Evolutionary conservation across 2,113 vertebrate genomes (phyloP).

Genomic region (Gallinago media): DNA sequence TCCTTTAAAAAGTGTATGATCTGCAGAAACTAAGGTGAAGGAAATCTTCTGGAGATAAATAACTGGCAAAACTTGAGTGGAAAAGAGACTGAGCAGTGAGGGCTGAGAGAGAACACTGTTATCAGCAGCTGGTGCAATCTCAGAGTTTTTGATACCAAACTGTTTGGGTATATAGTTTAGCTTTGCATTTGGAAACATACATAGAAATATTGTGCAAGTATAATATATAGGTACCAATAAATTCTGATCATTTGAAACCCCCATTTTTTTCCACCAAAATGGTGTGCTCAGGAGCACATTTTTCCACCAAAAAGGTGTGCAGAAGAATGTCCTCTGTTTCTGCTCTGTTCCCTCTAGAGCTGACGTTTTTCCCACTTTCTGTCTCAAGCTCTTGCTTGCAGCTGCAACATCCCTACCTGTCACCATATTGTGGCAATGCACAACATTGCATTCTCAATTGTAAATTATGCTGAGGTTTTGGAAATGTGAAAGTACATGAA

Average conservation of each 20-base stretch:
- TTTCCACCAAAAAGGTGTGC: neutral
- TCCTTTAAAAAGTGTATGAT: neutral
- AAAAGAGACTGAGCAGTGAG: neutral
- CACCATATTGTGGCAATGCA: neutral
- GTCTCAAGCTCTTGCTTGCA: neutral
- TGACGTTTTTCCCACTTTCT: neutral
- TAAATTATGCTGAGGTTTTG: slow-evolving; percentile 25
- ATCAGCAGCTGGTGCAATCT: neutral
- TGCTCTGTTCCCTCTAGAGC: neutral
- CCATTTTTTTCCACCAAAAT: neutral
- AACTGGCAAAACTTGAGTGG: neutral
- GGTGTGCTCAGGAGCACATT: neutral
- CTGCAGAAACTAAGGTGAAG: neutral
- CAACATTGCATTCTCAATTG: neutral
- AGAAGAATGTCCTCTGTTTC: neutral
- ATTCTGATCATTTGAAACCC: neutral
- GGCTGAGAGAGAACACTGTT: neutral
- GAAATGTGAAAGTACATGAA: neutral
- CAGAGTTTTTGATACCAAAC: neutral
- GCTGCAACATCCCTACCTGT: neutral
- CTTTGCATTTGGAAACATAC: neutral
- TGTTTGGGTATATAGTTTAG: neutral
- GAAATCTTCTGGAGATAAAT: neutral
- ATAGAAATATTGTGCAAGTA: neutral
- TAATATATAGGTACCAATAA: neutral